Conservation (phyloP, 2,113 vertebrate species). For the Chionomys nivalis region DNA sequence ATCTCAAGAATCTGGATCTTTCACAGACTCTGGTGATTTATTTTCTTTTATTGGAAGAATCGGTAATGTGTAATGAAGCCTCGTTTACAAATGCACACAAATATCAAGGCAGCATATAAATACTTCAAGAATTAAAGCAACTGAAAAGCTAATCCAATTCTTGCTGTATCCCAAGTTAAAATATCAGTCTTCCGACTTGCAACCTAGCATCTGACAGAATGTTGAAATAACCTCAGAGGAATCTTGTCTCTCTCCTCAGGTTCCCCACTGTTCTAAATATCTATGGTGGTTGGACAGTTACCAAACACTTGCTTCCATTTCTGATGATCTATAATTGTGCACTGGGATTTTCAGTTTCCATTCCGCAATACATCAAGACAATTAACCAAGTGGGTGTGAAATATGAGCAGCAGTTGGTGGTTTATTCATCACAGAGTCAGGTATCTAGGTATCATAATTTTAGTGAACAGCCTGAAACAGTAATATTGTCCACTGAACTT, state of each 20-base stretch:
- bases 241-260: neutral
- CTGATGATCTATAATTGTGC: neutral
- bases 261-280: neutral
- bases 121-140: conserved; percentile 43
- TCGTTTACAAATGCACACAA: conserved; percentile 43
- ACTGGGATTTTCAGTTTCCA: neutral
- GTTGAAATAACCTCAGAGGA: neutral
- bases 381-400: neutral
- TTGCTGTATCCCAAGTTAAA: conserved; percentile 36
- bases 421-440: neutral
- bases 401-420: neutral
- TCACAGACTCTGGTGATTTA: conserved; percentile 11
- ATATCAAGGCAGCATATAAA: conserved; percentile 26
- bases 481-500: neutral
- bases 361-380: conserved; percentile 14
- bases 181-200: neutral
- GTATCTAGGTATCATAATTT: neutral
- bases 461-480: neutral
- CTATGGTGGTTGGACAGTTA: neutral
- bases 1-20: conserved; percentile 14
- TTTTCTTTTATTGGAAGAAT: neutral
- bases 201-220: neutral
- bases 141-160: neutral
- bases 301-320: neutral
- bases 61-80: neutral